Base-by-base conservation (phyloP, 2,797 vertebrate genomes). In the Notoglanidium macrostoma region DNA sequence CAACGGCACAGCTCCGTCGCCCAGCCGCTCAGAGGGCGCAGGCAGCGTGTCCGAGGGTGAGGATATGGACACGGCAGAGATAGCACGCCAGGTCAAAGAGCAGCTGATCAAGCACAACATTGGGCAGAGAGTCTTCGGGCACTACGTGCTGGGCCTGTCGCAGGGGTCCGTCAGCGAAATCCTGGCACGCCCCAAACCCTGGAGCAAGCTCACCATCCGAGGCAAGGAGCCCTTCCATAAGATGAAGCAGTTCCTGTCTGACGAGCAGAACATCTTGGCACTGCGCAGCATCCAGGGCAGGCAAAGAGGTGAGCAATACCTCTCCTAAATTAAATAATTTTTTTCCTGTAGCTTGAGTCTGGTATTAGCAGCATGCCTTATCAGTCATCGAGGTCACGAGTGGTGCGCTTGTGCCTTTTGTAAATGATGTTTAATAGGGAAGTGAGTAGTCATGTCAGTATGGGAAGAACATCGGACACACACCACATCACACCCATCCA, bases 61-160 rank as follows among this genome's bases (percentile, higher is more conserved):
- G 94, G 97, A 97, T 89, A 96, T 97, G 93, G 97, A 97, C 95
- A 97, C 97, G 11, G 96, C 96, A 8, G 97, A 97, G 94, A 97
- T 97, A 90, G 97, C 97, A 83, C 96, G 97, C 70, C 96, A 97
- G 95, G 96, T 97, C 91, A 97, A 97, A 95, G 97, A 97, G 92
- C 97, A 97, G 90, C 94, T 97, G 91, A 97, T 97, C 95, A 97
- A 97, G 96, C 97, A 97, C 96, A 97, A 97, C 94, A 97, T 97
- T 26, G 97, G 97, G 86, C 97, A 97, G 94, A 95, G 97, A 80
- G 97, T 97, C 91, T 97, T 97, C 86, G 97, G 97, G 93, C 97
- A 98, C 92, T 97, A 97, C 84, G 97, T 97, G 90, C 94, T 97
- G 92, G 97, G 97, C 92, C 96, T 97, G 89, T 97, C 97, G 0